These are phyloP conservation scores for Brachyistius frenatus DNA, from an alignment of 2,113 vertebrate genomes.

Conservation along the genomic window DNA sequence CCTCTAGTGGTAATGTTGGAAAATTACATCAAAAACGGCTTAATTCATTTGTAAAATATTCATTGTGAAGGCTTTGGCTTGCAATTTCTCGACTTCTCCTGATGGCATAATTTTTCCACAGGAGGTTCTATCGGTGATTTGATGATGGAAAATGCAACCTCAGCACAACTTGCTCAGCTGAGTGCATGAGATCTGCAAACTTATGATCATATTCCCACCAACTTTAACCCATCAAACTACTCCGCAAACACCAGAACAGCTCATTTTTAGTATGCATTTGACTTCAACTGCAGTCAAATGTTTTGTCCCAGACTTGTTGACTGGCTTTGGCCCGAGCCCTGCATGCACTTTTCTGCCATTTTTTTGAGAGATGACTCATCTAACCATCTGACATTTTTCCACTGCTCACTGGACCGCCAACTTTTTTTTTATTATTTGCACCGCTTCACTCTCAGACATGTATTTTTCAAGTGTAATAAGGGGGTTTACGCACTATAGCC, in stretches of 20 bases:
- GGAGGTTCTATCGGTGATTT: background rate
- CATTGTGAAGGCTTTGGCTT: background rate
- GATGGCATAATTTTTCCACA: constrained; percentile 11
- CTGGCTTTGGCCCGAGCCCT: background rate
- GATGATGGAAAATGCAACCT: constrained; percentile 3
- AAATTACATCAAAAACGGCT: background rate
- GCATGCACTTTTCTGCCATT: background rate
- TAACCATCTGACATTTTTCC: constrained; percentile 15
- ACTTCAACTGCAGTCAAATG: too few species aligned
- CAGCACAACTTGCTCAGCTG: background rate
- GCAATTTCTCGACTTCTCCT: background rate
- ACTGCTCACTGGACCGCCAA: background rate
- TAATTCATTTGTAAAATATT: too few species aligned
- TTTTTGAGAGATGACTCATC: constrained; percentile 27
- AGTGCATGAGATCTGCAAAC: constrained; percentile 1
- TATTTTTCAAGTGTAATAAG: constrained; percentile 39
- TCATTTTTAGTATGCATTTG: background rate
- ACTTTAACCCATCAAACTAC: background rate
- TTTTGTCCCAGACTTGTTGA: background rate
- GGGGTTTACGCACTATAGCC: background rate
- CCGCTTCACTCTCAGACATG: constrained; percentile 7
- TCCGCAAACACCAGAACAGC: too few species aligned
- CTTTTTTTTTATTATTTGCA: constrained; percentile 6
- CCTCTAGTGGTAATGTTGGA: constrained; percentile 36
- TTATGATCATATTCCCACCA: background rate